Percentiles rank a stretch among this genome's conserved stretches.
These are phyloP conservation scores for Chelon labrosus DNA, from an alignment of 2,797 vertebrate species.

Conservation along the genomic window DNA sequence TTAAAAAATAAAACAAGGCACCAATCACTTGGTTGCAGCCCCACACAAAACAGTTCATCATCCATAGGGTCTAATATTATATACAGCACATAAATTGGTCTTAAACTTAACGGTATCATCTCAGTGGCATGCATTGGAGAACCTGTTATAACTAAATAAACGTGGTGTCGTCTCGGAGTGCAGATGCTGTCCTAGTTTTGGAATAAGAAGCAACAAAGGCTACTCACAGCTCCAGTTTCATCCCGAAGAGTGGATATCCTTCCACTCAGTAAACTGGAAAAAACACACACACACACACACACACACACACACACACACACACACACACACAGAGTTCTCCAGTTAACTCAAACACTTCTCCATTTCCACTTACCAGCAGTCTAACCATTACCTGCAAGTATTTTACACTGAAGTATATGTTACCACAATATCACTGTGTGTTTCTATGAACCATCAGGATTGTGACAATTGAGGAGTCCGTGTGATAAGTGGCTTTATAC, in stretches of 20 bases:
- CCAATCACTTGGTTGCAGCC: neutral
- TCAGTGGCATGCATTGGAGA: neutral
- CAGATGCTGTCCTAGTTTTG: conserved; percentile 29
- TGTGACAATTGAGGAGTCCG: conserved; percentile 4
- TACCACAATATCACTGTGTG: conserved; percentile 6
- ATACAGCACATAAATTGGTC: neutral
- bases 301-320: conserved; percentile 56
- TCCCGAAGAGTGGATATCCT: conserved; percentile 98
- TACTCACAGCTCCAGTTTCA: conserved; percentile 99
- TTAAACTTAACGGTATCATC: neutral
- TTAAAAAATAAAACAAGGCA: neutral
- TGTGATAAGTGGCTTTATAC: neutral
- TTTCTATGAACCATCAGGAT: neutral
- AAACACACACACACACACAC: conserved; percentile 39
- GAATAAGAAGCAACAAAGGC: conserved; percentile 37
- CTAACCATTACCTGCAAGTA: conserved; percentile 14
- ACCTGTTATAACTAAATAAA: conserved; percentile 18
- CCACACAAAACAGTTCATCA: neutral
- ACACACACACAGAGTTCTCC: conserved; percentile 31
- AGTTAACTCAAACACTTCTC: conserved; percentile 47
- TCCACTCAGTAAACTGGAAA: conserved; percentile 96
- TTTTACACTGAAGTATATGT: conserved; percentile 10
- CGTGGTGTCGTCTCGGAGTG: conserved; percentile 4
- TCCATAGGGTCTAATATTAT: neutral
- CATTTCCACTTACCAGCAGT: conserved; percentile 37